Evolutionary conservation across 2,113 vertebrate species (phyloP), one percentile per base, ranked within the genome.

Genomic region (Leptodactylus fuscus): DNA sequence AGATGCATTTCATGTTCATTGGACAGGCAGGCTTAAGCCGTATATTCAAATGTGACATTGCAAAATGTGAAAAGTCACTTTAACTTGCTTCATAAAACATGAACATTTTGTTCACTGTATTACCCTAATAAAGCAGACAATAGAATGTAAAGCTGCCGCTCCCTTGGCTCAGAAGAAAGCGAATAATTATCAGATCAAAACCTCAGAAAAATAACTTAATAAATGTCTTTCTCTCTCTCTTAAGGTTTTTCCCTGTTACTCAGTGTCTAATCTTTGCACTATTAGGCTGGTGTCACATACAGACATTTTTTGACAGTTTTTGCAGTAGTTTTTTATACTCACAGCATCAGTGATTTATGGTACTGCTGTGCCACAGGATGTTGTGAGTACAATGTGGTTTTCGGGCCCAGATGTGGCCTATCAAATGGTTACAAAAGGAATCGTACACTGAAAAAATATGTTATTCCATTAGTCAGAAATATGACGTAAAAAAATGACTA

Each of bases 31-130:
- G 18, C 18, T 55, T 13, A 18, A 55, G 51, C 49, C 58, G 16
- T 58, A 58, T 58, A 53, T 79, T 79, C 51, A 38, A 58, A 79
- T 53, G 34, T 53, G 49, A 79, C 29, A 79, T 55, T 79, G 73
- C 51, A 49, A 76, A 32, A 38, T 22, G 46, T 58, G 34, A 79
- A 58, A 79, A 55, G 76, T 79, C 76, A 58, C 20, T 58, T 79
- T 22, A 58, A 38, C 46, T 79, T 79, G 11, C 32, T 55, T 55
- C 76, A 55, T 58, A 58, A 53, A 79, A 58, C 51, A 79, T 55
- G 44, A 79, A 58, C 49, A 79, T 36, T 22, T 49, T 34, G 32
- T 55, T 79, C 29, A 58, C 49, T 29, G 32, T 38, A 49, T 32
- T 51, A 46, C 46, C 51, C 73, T 22, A 51, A 76, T 73, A 18